Evolutionary conservation across 1,140 invertebrate genomes (phyloP).

Genomic region (Procambarus virginalis): DNA sequence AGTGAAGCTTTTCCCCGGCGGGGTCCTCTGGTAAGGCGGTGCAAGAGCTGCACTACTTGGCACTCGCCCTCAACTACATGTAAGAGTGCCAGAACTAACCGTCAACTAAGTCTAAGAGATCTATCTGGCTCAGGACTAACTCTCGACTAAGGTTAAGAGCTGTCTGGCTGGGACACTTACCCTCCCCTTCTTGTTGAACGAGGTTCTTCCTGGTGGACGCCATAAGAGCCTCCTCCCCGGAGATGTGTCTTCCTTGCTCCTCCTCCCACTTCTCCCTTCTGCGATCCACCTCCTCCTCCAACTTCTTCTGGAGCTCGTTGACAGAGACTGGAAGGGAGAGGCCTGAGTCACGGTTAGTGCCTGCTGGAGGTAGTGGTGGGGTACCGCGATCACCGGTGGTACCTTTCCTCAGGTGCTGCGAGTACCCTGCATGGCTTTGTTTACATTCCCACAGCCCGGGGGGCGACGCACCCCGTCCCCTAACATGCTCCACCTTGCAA

Average conservation of each 20-base stretch:
- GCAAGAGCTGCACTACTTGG: too few species aligned
- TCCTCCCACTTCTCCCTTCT: conserved; percentile 68
- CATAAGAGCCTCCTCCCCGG: conserved; percentile 65
- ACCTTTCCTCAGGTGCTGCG: conserved; percentile 37
- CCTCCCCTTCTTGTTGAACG: conserved; percentile 32
- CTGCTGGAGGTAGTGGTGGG: conserved; percentile 38
- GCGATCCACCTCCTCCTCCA: conserved; percentile 70
- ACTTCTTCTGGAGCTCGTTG: conserved; percentile 70
- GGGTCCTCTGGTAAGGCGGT: too few species aligned
- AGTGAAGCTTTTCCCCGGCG: too few species aligned
- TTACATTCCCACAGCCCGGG: background rate
- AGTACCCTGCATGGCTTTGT: conserved; percentile 60
- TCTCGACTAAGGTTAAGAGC: background rate
- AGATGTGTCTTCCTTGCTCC: conserved; percentile 64
- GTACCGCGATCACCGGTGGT: conserved; percentile 32
- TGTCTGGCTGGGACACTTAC: conserved; percentile 6
- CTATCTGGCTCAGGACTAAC: background rate
- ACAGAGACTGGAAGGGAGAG: conserved; percentile 71
- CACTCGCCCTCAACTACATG: too few species aligned
- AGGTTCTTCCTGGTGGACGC: conserved; percentile 26
- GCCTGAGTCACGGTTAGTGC: conserved; percentile 68
- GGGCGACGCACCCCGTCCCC: background rate
- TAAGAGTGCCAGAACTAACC: too few species aligned
- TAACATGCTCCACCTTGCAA: conserved; percentile 1
- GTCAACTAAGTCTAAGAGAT: too few species aligned